These are phyloP conservation scores for Drosophila recens DNA, from an alignment of 2,888 invertebrate species.

Conservation along the genomic window DNA sequence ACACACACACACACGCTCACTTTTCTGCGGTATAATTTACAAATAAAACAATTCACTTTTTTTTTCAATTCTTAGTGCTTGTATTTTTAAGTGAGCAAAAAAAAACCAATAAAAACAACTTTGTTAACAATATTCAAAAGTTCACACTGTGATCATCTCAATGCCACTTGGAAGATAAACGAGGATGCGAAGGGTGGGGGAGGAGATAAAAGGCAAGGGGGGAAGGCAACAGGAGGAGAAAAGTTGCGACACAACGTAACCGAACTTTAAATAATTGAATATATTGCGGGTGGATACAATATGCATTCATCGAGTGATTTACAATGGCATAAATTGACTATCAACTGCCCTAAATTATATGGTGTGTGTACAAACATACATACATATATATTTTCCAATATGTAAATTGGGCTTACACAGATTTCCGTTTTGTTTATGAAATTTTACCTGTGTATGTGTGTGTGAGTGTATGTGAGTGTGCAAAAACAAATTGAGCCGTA, in stretches of 20 bases:
- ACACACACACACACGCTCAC: slow-evolving; percentile 8
- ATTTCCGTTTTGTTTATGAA: slow-evolving; percentile 55
- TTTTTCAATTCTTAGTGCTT: slow-evolving; percentile 6
- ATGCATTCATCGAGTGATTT: slow-evolving; percentile 15
- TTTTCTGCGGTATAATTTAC: slow-evolving; percentile 18
- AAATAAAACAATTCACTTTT: slow-evolving; percentile 11
- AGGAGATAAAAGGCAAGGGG: background rate
- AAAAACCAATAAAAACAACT: slow-evolving; percentile 23
- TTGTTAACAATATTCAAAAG: slow-evolving; percentile 36
- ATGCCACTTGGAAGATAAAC: background rate
- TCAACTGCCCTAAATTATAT: slow-evolving; percentile 33
- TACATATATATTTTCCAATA: slow-evolving; percentile 27
- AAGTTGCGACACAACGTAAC: slow-evolving; percentile 32
- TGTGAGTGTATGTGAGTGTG: background rate
- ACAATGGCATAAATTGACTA: slow-evolving; percentile 47
- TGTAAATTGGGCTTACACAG: slow-evolving; percentile 48
- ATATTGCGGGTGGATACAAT: background rate
- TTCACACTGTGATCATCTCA: slow-evolving; percentile 13
- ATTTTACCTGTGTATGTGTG: slow-evolving; percentile 26
- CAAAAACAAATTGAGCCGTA: slow-evolving; percentile 11
- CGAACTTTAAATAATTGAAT: slow-evolving; percentile 51
- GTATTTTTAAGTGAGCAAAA: slow-evolving; percentile 14
- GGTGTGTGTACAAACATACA: background rate
- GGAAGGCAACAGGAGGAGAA: background rate
- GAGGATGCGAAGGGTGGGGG: background rate